Base-by-base conservation (phyloP, 35 echinoderm and acorn worm genomes). In the Patiria miniata region DNA sequence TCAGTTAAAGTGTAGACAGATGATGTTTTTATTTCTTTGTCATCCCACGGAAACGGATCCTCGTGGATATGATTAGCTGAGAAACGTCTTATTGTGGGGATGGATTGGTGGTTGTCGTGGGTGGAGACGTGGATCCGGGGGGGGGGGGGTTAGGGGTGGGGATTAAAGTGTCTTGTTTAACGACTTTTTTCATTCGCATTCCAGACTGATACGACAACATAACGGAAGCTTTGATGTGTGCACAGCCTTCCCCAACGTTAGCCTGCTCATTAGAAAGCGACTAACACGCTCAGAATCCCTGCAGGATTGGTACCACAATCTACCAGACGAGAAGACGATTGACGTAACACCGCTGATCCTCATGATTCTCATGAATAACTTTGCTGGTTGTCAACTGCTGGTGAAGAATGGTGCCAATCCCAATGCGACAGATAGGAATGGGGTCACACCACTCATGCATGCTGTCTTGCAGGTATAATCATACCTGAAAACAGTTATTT, bases 401-500 rank as follows among this genome's bases (percentile, higher is more conserved):
- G 39, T 99, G 29, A 52, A 92, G 40, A 94, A 90, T 10, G 93
- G 93, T 6, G 96, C 96, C 18, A 68, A 91, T 86, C 89, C 85
- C 23, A 99, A 99, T 78, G 81, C 53, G 12, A 39, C 77, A 30
- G 89, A 61, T 15, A 79, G 89, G 59, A 40, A 84, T 18, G 22
- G 47, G 5, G 26, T 92, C 7, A 89, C 87, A 15, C 96, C 96
- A 14, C n/a, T 99, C 39, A 99, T 99, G 93, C 88, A 81, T 80
- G 96, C 96, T 52, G 93, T 99, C 51, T 86, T 30, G 28, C 56
- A 80, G 82, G 82, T 91, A 33, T 10, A 47, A 6, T 47, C n/a
- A n/a, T n/a, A n/a, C n/a, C n/a, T n/a, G n/a, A n/a, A n/a, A n/a
- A n/a, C n/a, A n/a, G n/a, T n/a, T n/a, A n/a, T n/a, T n/a, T n/a